These are phyloP conservation scores for Rhinopithecus roxellana DNA, from an alignment of 2,113 vertebrate genomes.

Conservation along the genomic window DNA sequence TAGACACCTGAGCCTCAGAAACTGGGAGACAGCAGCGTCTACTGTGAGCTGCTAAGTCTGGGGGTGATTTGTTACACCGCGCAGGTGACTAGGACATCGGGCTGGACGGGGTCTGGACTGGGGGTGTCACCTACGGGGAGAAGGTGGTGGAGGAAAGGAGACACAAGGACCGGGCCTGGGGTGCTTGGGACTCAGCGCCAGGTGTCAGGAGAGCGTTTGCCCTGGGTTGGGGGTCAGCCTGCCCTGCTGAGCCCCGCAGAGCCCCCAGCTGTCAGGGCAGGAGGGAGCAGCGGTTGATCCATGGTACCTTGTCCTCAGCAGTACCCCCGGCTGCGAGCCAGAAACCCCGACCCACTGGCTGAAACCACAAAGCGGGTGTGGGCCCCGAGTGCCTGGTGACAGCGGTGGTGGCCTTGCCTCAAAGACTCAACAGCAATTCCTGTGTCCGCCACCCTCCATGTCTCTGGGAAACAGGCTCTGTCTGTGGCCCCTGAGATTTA, in stretches of 20 bases:
- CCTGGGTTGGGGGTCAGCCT: neutral
- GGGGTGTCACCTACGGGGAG: no score
- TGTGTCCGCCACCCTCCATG: neutral
- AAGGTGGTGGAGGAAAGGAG: no score
- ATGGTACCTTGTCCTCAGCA: no score
- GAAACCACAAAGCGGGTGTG: neutral
- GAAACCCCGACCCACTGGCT: neutral
- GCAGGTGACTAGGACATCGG: neutral
- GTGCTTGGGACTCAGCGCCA: neutral
- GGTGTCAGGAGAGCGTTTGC: neutral
- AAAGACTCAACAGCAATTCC: neutral
- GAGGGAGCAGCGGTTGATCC: no score
- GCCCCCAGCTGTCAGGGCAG: no score
- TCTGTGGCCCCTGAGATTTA: neutral
- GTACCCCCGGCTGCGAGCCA: neutral
- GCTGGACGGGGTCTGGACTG: no score
- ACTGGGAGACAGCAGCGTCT: neutral
- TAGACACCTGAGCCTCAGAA: neutral
- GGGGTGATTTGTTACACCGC: neutral
- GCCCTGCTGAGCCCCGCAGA: neutral
- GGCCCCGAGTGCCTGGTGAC: neutral
- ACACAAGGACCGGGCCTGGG: no score
- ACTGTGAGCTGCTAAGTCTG: neutral
- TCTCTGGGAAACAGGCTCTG: neutral
- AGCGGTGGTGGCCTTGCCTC: neutral